Evolutionary conservation across 2,888 invertebrate species (phyloP).

Genomic region (Meganola albula): DNA sequence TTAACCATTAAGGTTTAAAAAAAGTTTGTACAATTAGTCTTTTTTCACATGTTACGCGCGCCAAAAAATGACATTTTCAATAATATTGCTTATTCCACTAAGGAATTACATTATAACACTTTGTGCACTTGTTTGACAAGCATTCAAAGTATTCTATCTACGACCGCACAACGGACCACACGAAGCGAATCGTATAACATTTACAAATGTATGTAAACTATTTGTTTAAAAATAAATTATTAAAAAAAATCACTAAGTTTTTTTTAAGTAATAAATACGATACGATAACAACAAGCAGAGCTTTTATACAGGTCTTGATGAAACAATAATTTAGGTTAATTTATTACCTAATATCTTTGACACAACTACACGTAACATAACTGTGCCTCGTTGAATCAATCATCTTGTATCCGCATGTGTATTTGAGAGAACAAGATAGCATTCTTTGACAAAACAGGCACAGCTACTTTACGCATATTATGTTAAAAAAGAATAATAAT

Average conservation of each 20-base stretch:
- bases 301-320: slow-evolving; percentile 43
- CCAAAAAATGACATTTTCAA: too few species aligned
- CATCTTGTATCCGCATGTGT: too few species aligned
- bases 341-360: slow-evolving; percentile 10
- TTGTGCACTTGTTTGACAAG: slow-evolving; percentile 74
- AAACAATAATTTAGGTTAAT: slow-evolving; percentile 31
- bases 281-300: slow-evolving; percentile 48
- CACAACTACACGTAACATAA: too few species aligned
- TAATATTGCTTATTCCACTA: slow-evolving; percentile 56
- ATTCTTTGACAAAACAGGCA: too few species aligned
- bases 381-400: too few species aligned
- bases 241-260: slow-evolving; percentile 60
- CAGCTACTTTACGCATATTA: too few species aligned
- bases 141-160: slow-evolving; percentile 54
- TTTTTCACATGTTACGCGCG: too few species aligned
- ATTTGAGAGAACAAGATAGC: too few species aligned
- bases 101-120: slow-evolving; percentile 48
- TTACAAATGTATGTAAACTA: slow-evolving; percentile 44
- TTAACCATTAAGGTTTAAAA: too few species aligned
- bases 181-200: slow-evolving; percentile 28
- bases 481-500: background rate
- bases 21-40: too few species aligned
- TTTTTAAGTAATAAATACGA: slow-evolving; percentile 67
- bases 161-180: slow-evolving; percentile 28
- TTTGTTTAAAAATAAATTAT: slow-evolving; percentile 70